phyloP scores from a whole-genome alignment of 2,797 vertebrate species.

The Cryptoblepharus egeriae region DNA sequence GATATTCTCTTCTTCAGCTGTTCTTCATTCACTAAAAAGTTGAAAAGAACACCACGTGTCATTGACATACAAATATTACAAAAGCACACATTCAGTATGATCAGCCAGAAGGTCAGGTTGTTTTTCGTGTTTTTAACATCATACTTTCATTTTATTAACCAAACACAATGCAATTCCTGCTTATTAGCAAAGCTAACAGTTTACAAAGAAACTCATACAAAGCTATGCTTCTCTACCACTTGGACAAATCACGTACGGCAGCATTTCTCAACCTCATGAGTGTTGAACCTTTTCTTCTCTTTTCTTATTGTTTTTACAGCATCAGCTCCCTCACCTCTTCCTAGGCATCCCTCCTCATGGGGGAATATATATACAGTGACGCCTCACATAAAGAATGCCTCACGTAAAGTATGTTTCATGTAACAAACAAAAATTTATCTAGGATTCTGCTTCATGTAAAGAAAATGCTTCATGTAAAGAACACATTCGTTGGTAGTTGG shows the following conservation, averaged over 20 bases:
- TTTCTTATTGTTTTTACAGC: neutral
- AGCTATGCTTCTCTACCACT: too few species aligned
- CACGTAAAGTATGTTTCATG: too few species aligned
- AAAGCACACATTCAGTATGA: neutral
- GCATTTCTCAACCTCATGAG: too few species aligned
- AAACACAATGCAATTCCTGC: neutral
- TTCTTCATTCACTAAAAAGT: conserved; percentile 85
- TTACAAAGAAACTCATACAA: neutral
- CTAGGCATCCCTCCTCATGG: neutral
- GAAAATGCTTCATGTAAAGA: too few species aligned
- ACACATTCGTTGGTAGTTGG: too few species aligned
- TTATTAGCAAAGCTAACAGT: neutral
- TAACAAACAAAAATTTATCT: too few species aligned
- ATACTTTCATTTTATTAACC: neutral
- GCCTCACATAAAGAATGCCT: too few species aligned
- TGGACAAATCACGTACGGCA: neutral
- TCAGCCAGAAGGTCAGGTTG: conserved; percentile 10
- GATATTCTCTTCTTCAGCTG: conserved; percentile 91
- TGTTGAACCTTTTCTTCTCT: neutral
- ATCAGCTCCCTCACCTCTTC: neutral
- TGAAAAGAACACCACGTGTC: conserved; percentile 3
- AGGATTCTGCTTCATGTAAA: too few species aligned
- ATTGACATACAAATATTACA: conserved; percentile 13
- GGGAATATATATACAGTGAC: too few species aligned
- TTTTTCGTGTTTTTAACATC: neutral